phyloP scores from a whole-genome alignment of 2,113 vertebrate genomes.

The Corythoichthys haematopterus region DNA sequence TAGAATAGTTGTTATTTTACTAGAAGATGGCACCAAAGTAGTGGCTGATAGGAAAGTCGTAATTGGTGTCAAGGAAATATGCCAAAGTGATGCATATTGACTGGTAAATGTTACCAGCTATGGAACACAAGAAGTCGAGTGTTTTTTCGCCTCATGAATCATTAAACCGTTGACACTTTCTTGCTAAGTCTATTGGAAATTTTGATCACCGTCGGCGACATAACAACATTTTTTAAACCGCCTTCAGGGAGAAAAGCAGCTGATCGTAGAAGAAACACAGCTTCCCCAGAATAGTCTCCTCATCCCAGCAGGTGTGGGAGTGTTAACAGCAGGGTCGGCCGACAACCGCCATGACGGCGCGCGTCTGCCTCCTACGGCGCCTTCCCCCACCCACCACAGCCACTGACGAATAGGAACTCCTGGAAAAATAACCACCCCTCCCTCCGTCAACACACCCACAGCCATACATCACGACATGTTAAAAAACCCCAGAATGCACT shows the following conservation, averaged over 20 bases:
- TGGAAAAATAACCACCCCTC: conserved; percentile 34
- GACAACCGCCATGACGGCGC: conserved; percentile 9
- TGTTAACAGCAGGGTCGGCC: conserved; percentile 11
- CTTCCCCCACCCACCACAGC: conserved; percentile 44
- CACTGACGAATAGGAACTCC: conserved; percentile 50
- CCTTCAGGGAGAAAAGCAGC: not conserved
- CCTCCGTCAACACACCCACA: conserved; percentile 2
- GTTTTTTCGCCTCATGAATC: conserved; percentile 44
- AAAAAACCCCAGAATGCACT: conserved; percentile 40
- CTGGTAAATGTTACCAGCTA: too few species aligned
- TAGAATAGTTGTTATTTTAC: too few species aligned
- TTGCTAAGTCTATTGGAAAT: not conserved
- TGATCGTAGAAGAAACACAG: not conserved
- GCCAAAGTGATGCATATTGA: not conserved
- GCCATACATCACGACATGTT: conserved; percentile 20
- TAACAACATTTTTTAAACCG: not conserved
- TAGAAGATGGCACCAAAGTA: too few species aligned
- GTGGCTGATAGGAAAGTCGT: too few species aligned
- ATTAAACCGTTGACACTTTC: conserved; percentile 41
- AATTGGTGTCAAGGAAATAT: too few species aligned
- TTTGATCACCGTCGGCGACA: not conserved
- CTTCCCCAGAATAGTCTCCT: conserved; percentile 9
- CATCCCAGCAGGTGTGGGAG: conserved; percentile 9
- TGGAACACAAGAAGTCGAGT: conserved; percentile 6
- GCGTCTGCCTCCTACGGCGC: conserved; percentile 16